phyloP scores from a whole-genome alignment of 2,888 invertebrate genomes.

The Microplitis deprimator region DNA sequence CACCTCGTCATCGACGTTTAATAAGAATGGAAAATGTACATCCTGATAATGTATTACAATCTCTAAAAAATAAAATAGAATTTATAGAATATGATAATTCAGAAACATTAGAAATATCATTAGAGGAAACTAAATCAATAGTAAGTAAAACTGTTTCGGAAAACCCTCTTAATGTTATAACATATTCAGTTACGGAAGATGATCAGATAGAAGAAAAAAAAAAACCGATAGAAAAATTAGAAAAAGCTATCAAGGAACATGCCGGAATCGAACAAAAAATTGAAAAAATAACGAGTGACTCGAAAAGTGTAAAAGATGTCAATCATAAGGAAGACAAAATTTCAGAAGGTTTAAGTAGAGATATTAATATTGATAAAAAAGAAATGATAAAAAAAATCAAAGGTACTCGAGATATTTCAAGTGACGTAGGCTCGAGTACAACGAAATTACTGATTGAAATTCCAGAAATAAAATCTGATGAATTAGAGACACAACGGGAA shows the following conservation, averaged over 20 bases:
- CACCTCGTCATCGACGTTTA: slow-evolving; percentile 57
- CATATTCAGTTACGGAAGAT: neutral
- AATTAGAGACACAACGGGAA: slow-evolving; percentile 32
- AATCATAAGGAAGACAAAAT: neutral
- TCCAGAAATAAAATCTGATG: slow-evolving; percentile 9
- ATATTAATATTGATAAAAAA: neutral
- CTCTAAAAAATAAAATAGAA: neutral
- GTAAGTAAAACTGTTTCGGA: neutral
- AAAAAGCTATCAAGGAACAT: neutral
- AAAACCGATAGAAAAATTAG: neutral
- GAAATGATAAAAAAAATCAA: neutral
- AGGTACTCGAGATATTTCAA: neutral
- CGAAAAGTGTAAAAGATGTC: neutral
- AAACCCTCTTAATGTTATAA: too few relatives aligned
- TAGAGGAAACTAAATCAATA: neutral
- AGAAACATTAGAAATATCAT: neutral
- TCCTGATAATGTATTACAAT: slow-evolving; percentile 8
- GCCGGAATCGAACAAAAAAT: neutral
- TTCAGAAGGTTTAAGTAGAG: too few relatives aligned
- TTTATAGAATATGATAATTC: neutral
- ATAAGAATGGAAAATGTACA: slow-evolving; percentile 31
- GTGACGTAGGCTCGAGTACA: neutral
- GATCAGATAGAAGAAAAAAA: neutral
- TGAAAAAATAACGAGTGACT: neutral
- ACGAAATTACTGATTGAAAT: neutral